Evolutionary conservation across 2,888 invertebrate genomes (phyloP).

Genomic region (Oegoconia quadripuncta): DNA sequence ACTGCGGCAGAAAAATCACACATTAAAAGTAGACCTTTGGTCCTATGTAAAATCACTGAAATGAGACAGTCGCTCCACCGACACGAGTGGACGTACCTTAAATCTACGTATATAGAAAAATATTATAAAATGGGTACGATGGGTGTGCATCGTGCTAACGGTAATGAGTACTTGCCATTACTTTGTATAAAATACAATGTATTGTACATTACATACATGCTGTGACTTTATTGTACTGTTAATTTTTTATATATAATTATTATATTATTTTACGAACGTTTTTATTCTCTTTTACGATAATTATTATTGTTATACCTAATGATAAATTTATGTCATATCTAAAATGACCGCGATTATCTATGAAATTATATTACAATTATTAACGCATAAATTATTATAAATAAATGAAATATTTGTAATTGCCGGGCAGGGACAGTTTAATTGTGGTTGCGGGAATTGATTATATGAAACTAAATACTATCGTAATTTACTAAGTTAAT

Average conservation of each 20-base stretch:
- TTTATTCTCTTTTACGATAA: conserved; percentile 54
- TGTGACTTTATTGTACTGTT: conserved; percentile 66
- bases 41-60: too few relatives aligned
- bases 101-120: conserved; percentile 39
- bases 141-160: conserved; percentile 40
- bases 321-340: conserved; percentile 61
- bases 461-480: conserved; percentile 35
- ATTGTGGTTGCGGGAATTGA: conserved; percentile 67
- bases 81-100: too few relatives aligned
- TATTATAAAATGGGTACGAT: conserved; percentile 62
- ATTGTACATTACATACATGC: conserved; percentile 59
- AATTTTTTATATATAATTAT: conserved; percentile 52
- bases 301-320: conserved; percentile 57
- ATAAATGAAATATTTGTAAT: conserved; percentile 20
- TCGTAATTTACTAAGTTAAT: conserved; percentile 41
- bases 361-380: conserved; percentile 42
- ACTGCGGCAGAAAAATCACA: too few relatives aligned
- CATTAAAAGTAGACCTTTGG: too few relatives aligned
- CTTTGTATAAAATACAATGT: conserved; percentile 42
- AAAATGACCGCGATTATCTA: conserved; percentile 52
- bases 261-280: conserved; percentile 56
- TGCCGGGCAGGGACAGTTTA: conserved; percentile 35
- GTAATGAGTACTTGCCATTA: conserved; percentile 29
- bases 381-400: conserved; percentile 35
- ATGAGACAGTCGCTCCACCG: too few relatives aligned